phyloP scores from a whole-genome alignment of 2,888 invertebrate genomes.

The Drosophila longiperda region DNA sequence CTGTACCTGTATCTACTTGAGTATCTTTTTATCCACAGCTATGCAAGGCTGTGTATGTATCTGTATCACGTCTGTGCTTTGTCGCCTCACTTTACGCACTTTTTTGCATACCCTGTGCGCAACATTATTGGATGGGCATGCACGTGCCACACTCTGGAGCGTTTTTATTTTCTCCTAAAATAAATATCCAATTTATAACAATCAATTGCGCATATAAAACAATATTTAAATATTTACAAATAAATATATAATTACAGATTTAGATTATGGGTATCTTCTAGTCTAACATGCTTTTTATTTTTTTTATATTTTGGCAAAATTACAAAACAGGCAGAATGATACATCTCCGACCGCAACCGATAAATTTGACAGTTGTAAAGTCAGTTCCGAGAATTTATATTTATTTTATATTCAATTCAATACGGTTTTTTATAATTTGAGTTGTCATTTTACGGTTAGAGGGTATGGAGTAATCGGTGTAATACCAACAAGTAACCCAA shows the following conservation, averaged over 20 bases:
- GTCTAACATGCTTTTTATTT: neutral
- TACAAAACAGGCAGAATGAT: neutral
- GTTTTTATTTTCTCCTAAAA: neutral
- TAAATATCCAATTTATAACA: neutral
- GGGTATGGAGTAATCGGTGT: neutral
- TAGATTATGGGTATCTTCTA: neutral
- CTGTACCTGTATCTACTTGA: constrained; percentile 24
- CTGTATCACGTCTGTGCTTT: constrained; percentile 50
- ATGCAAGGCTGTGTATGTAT: constrained; percentile 25
- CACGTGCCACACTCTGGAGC: neutral
- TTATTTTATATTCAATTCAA: too few species aligned
- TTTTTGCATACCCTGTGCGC: constrained; percentile 36
- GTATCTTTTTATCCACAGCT: constrained; percentile 43
- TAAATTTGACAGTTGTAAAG: too few species aligned
- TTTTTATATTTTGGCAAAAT: neutral
- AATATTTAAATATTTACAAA: neutral
- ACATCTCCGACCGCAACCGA: neutral
- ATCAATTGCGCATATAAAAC: neutral
- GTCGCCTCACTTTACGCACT: constrained; percentile 57
- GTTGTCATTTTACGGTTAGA: neutral
- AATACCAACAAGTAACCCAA: neutral
- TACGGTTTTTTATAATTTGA: neutral
- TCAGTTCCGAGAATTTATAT: too few species aligned
- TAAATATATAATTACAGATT: neutral
- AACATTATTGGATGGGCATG: neutral